Base-by-base conservation (phyloP, 1,140 invertebrate genomes). In the Maniola jurtina region DNA sequence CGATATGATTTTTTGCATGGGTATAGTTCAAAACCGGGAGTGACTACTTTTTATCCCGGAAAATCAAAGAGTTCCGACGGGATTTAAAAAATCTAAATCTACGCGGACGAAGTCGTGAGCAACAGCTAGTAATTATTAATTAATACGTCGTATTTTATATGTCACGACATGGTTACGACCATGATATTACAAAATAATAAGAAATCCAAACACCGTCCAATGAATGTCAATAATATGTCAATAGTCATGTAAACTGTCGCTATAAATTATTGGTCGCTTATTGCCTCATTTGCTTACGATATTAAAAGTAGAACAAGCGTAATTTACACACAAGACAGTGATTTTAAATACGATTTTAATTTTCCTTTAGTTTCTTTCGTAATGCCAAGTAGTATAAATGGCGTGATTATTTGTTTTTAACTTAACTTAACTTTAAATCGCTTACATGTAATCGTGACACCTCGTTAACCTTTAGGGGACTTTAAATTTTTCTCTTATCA, bases 381-480 rank as follows among this genome's bases (percentile, higher is more conserved):
- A 50, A 50, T 25, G 14, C 15, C 5, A 15, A 16, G 16, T 25
- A 13, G 14, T 54, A 61, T 61, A 34, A 0, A 61, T 55, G 35
- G 14, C 36, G 7, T 7, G 38, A 11, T 55, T 50, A 56, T 63
- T 62, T 62, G 50, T 62, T 54, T 38, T 34, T 45, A 52, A 40
- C 25, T 15, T 45, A 52, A 40, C 25, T 15, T 55, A 15, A 65
- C 56, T 34, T 68, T 48, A 47, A 61, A 57, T 47, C 34, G 54
- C 25, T 38, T 48, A 52, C 45, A 38, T 15, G 45, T 66, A 66
- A 69, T 48, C 56, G 56, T 40, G 71, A 66, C 64, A 72, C 63
- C 52, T 64, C 57, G 68, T 73, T 70, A 70, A 73, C 71, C 71
- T 73, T 69, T 73, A 25, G 38, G 56, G 42, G 48, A 57, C 64